These are phyloP conservation scores for Cephus nigrinus DNA, from an alignment of 2,888 invertebrate genomes.

Conservation along the genomic window DNA sequence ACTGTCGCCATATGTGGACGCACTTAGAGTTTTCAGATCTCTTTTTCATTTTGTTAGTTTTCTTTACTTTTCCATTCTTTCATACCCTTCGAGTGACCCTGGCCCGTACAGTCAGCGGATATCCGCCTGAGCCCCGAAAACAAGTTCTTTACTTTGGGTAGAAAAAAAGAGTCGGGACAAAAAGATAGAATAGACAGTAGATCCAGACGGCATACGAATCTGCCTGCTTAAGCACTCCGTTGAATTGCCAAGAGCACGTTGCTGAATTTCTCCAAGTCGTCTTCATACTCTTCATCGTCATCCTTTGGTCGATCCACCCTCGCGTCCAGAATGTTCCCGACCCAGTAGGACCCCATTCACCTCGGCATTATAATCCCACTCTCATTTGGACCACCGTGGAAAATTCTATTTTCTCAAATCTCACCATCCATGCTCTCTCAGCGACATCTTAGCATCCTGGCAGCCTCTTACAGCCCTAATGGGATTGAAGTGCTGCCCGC, in stretches of 20 bases:
- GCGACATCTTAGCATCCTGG: no score
- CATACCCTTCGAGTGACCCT: no score
- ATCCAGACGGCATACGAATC: slow-evolving; percentile 30
- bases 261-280: neutral
- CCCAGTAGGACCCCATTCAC: slow-evolving; percentile 9
- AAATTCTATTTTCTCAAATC: slow-evolving; percentile 18
- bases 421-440: neutral
- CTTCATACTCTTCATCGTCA: slow-evolving; percentile 13
- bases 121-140: no score
- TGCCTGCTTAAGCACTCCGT: slow-evolving; percentile 25
- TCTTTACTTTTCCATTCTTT: no score
- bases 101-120: no score
- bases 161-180: neutral
- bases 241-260: slow-evolving; percentile 22
- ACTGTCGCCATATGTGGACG: no score
- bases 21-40: no score
- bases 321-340: neutral
- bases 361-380: slow-evolving; percentile 20
- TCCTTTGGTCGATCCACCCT: neutral
- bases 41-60: no score
- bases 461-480: no score
- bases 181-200: slow-evolving; percentile 10
- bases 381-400: slow-evolving; percentile 16
- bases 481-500: no score
- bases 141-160: no score